phyloP scores from a whole-genome alignment of 2,797 vertebrate genomes.

The Rhabdomys pumilio region DNA sequence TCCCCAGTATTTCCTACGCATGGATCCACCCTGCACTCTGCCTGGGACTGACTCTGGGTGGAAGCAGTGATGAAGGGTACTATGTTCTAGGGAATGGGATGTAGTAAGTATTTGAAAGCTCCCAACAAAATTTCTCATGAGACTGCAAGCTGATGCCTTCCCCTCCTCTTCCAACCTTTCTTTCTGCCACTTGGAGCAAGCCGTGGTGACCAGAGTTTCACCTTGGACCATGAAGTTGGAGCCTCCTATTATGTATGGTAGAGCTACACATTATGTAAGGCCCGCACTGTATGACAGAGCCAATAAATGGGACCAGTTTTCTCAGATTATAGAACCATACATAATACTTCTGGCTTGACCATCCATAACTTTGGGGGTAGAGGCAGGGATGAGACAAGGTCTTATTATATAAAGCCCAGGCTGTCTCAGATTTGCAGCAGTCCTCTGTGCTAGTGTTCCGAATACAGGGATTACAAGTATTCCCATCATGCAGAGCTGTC shows the following conservation, averaged over 20 bases:
- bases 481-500: neutral
- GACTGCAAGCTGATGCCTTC: neutral
- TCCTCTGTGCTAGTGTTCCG: neutral
- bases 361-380: neutral
- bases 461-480: neutral
- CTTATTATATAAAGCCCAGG: neutral
- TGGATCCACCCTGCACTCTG: neutral
- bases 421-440: neutral
- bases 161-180: neutral
- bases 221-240: neutral
- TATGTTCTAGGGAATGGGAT: constrained; percentile 5
- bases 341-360: neutral
- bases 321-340: constrained; percentile 1
- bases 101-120: neutral
- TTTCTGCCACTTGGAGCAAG: neutral
- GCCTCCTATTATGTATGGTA: neutral
- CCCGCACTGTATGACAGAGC: neutral
- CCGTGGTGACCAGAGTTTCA: neutral
- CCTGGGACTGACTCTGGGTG: neutral
- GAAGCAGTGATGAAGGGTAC: neutral
- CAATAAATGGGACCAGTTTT: neutral
- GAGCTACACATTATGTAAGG: no score
- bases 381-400: neutral
- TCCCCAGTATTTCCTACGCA: neutral
- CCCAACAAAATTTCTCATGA: neutral